phyloP scores from a whole-genome alignment of 2,888 invertebrate genomes.

The Cataglyphis livida region DNA sequence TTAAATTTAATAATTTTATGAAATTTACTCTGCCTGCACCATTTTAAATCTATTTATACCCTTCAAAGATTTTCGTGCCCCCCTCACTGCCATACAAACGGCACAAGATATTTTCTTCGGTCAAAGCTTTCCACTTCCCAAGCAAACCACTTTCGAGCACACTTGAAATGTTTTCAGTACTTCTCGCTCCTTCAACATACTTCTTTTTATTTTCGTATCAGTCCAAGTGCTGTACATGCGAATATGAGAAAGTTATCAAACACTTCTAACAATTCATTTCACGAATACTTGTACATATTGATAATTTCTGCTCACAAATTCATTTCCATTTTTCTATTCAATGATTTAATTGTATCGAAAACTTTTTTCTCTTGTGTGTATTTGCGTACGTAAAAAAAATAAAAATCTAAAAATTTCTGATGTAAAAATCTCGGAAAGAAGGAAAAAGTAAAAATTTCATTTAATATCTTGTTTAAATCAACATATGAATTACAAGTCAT shows the following conservation, averaged over 20 bases:
- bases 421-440: background rate
- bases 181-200: background rate
- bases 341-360: background rate
- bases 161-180: slow-evolving; percentile 49
- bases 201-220: slow-evolving; percentile 48
- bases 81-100: background rate
- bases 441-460: background rate
- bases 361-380: background rate
- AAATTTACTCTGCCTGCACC: background rate
- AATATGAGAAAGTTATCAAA: slow-evolving; percentile 57
- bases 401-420: background rate
- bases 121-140: slow-evolving; percentile 51
- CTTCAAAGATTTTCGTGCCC: slow-evolving; percentile 16
- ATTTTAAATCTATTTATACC: background rate
- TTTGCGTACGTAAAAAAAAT: background rate
- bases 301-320: background rate
- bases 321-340: slow-evolving; percentile 5
- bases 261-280: background rate
- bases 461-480: background rate
- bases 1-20: background rate
- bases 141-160: slow-evolving; percentile 45
- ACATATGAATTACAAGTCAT: background rate
- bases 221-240: slow-evolving; percentile 5
- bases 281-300: background rate
- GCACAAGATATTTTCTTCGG: slow-evolving; percentile 14